Evolutionary conservation across 2,113 vertebrate species (phyloP).

Genomic region (Ammodytes dubius): DNA sequence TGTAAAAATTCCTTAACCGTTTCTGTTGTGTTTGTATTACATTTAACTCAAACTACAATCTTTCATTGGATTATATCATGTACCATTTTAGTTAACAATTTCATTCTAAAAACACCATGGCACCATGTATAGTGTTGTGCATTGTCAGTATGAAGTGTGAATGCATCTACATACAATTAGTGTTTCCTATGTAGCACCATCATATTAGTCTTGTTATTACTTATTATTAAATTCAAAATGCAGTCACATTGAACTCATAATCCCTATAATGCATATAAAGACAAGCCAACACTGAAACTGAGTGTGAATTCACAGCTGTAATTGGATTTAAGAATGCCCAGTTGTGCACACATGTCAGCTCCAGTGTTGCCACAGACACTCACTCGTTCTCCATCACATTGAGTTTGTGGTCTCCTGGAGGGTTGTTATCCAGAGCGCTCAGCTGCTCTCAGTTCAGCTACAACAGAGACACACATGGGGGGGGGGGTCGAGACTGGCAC

Average conservation of each 20-base stretch:
- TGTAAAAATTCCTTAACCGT: neutral
- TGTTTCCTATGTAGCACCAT: constrained; percentile 1
- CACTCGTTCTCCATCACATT: constrained; percentile 6
- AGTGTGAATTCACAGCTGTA: constrained; percentile 27
- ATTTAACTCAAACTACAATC: neutral
- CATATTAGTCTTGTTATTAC: constrained; percentile 29
- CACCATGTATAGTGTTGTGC: neutral
- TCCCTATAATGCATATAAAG: constrained; percentile 13
- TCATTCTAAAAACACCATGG: neutral
- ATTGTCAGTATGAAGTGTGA: neutral
- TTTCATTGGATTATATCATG: neutral
- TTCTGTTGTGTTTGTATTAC: neutral
- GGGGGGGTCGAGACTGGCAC: neutral
- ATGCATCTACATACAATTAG: neutral
- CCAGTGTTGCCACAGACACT: constrained; percentile 5
- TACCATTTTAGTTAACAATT: neutral
- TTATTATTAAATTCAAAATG: constrained; percentile 17
- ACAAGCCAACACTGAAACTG: constrained; percentile 9
- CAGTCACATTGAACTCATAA: constrained; percentile 13
- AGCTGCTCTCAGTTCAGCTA: constrained; percentile 20
- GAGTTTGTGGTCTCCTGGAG: constrained; percentile 31
- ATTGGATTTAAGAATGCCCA: constrained; percentile 11
- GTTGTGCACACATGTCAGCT: constrained; percentile 8
- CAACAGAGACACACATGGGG: constrained; percentile 3
- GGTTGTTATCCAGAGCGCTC: constrained; percentile 31